Conservation (phyloP, 1,140 invertebrate genomes). For the Drosophila takahashii region DNA sequence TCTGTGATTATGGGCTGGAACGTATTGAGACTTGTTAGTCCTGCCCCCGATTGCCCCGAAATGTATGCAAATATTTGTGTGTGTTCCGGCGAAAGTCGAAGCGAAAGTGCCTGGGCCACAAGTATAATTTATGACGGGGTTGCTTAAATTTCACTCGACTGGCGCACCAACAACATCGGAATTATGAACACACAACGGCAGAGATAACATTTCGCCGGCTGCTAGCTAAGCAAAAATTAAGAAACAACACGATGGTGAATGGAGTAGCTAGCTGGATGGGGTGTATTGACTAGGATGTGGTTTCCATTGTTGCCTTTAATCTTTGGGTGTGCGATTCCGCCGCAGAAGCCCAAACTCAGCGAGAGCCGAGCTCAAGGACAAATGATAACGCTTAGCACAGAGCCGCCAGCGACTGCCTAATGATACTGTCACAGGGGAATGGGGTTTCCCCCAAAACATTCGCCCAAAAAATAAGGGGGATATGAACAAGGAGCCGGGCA, state of each 20-base stretch:
- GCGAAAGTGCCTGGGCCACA: slow-evolving; percentile 43
- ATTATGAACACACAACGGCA: slow-evolving; percentile 60
- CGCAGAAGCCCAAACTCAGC: slow-evolving; percentile 22
- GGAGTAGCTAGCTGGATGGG: not conserved
- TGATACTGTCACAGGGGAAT: slow-evolving; percentile 63
- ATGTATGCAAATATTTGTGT: slow-evolving; percentile 74
- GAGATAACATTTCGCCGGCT: slow-evolving; percentile 65
- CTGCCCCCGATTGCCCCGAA: not conserved
- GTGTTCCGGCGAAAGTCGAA: slow-evolving; percentile 29
- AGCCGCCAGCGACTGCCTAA: slow-evolving; percentile 66
- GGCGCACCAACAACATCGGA: slow-evolving; percentile 36
- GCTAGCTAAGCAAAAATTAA: slow-evolving; percentile 67
- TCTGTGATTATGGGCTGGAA: slow-evolving; percentile 68
- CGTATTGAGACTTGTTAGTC: slow-evolving; percentile 63
- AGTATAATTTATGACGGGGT: slow-evolving; percentile 70
- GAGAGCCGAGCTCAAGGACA: slow-evolving; percentile 69
- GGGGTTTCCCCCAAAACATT: slow-evolving; percentile 2
- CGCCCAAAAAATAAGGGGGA: not conserved
- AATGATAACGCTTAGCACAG: slow-evolving; percentile 79
- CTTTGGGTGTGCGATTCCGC: slow-evolving; percentile 67
- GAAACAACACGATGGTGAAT: slow-evolving; percentile 38
- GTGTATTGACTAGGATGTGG: slow-evolving; percentile 51
- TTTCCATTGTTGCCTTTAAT: slow-evolving; percentile 60
- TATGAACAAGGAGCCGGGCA: slow-evolving; percentile 24
- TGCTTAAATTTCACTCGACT: slow-evolving; percentile 71